Conservation (phyloP, 2,888 invertebrate species). For the Isoperla grammatica region DNA sequence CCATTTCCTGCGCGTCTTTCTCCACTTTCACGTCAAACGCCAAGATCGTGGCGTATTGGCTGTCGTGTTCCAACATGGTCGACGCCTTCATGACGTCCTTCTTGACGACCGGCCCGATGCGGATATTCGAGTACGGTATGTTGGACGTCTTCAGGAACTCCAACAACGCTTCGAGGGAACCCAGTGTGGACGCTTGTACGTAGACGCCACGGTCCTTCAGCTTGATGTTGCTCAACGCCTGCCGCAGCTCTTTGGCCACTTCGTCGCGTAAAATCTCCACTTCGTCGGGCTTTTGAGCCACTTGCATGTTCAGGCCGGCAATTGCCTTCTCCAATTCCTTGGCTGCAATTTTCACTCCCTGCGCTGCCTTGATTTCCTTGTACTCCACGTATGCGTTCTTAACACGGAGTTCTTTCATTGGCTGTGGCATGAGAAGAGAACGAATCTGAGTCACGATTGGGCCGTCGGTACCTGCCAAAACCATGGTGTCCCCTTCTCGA, state of each 20-base stretch:
- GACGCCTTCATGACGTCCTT: slow-evolving; percentile 99
- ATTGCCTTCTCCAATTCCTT: slow-evolving; percentile 98
- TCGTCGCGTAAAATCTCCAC: slow-evolving; percentile 82
- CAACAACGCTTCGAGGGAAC: slow-evolving; percentile 92
- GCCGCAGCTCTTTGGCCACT: slow-evolving; percentile 79
- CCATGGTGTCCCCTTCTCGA: slow-evolving; percentile 87
- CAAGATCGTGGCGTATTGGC: slow-evolving; percentile 92
- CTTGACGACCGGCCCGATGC: slow-evolving; percentile 98
- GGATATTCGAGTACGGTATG: slow-evolving; percentile 97
- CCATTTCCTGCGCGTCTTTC: slow-evolving; percentile 95
- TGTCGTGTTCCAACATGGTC: slow-evolving; percentile 98
- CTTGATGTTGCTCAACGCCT: slow-evolving; percentile 88
- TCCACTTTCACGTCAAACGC: slow-evolving; percentile 99
- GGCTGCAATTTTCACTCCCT: slow-evolving; percentile 97
- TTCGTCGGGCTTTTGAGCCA: slow-evolving; percentile 92
- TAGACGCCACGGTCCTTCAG: slow-evolving; percentile 90
- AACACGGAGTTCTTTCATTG: slow-evolving; percentile 93
- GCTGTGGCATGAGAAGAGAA: slow-evolving; percentile 95
- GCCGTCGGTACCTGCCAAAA: slow-evolving; percentile 96
- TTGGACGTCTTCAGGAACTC: slow-evolving; percentile 88
- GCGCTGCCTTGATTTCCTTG: slow-evolving; percentile 92
- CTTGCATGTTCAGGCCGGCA: slow-evolving; percentile 85
- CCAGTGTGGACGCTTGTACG: slow-evolving; percentile 99
- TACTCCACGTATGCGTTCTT: slow-evolving; percentile 95
- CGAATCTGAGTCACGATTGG: slow-evolving; percentile 97